Evolutionary conservation across 2,888 invertebrate genomes (phyloP).

Genomic region (Conus canariensis): DNA sequence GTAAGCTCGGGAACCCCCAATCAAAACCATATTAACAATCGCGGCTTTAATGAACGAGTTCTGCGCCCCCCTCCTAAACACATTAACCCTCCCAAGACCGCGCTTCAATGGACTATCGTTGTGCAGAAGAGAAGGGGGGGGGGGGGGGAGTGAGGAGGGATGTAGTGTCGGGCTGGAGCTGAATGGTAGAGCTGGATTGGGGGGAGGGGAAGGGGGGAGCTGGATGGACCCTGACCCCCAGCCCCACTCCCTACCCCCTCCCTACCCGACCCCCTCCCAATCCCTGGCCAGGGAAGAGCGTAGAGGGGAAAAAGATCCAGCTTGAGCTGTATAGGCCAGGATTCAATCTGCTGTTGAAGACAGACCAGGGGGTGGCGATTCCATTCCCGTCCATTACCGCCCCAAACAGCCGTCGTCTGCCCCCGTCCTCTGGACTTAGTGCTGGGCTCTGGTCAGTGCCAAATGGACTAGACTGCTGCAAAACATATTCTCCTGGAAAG

Average conservation of each 20-base stretch:
- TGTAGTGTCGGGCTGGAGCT: no score
- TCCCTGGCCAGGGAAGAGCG: background rate
- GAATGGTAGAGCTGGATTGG: no score
- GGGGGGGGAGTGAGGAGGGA: background rate
- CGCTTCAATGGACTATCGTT: conserved; percentile 34
- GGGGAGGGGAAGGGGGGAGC: no score
- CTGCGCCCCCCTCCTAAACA: conserved; percentile 38
- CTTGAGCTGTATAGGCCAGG: conserved; percentile 19
- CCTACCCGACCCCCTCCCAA: no score
- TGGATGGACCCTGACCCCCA: no score
- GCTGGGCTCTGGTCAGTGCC: conserved; percentile 36
- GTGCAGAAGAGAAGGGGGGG: background rate
- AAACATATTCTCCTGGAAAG: conserved; percentile 54
- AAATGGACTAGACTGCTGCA: conserved; percentile 49
- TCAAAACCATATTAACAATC: conserved; percentile 43
- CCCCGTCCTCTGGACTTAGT: background rate
- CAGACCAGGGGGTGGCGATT: conserved; percentile 38
- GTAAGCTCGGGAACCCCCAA: background rate
- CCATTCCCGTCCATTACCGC: conserved; percentile 43
- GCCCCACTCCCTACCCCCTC: background rate
- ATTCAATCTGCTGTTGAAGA: conserved; percentile 27
- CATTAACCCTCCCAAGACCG: conserved; percentile 35
- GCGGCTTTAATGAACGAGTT: conserved; percentile 46
- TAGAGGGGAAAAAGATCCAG: background rate
- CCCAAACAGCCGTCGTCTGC: conserved; percentile 34